Evolutionary conservation across 2,888 invertebrate species (phyloP), one percentile per base, ranked within the genome.

Genomic region (Lepetodrilus schrolli): DNA sequence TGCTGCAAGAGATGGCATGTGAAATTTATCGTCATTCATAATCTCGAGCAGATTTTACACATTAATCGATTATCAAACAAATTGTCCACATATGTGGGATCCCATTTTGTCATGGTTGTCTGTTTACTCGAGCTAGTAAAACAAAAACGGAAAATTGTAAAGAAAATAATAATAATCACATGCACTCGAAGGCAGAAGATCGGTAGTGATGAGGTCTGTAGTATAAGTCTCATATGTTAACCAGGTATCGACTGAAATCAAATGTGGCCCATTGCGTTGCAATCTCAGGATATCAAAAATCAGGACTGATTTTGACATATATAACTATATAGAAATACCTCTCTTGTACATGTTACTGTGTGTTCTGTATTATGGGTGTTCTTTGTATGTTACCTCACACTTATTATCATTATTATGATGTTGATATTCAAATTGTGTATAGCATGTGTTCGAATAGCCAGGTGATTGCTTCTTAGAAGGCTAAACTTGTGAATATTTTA

Each of bases 401-500:
- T 13, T 43, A 43, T 43, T 43, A 17, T 17, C 43, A 10, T n/a
- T n/a, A n/a, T n/a, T n/a, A n/a, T n/a, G n/a, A n/a, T n/a, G n/a
- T 17, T 43, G 10, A 58, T 30, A 30, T 58, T 34, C 17, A 26
- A 58, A 30, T 30, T 58, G 58, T 58, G 58, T 58, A 58, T 30
- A 43, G 13, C n/a, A n/a, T n/a, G 48, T 58, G 30, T 7, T 30
- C 30, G 26, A 30, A 26, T 58, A 58, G 58, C 34, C 26, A 58
- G 34, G 58, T 34, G 26, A 58, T 34, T 13, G 58, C 58, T 58
- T 58, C 58, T 17, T 58, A 58, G 58, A 58, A 58, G 58, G 58
- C 30, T 30, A 58, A 34, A 30, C 17, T 58, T 58, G 30, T 58
- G 26, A 30, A 58, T 58, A 58, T 58, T 30, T n/a, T 30, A 51